Evolutionary conservation across 2,113 vertebrate species (phyloP).

Genomic region (Datnioides undecimradiatus): DNA sequence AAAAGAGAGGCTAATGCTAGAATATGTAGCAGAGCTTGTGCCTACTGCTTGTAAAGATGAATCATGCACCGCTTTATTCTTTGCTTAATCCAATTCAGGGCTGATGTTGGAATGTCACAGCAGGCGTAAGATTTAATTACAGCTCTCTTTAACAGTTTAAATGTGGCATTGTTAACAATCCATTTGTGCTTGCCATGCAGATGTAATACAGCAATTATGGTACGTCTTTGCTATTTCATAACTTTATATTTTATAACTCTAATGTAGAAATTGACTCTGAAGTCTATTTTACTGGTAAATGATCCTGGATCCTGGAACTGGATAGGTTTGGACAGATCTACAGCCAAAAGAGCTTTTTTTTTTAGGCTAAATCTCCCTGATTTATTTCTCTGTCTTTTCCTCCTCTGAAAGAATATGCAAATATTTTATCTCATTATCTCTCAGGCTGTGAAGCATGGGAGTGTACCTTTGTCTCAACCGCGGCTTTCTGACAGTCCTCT

Average conservation of each 20-base stretch:
- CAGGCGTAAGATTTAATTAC: slow-evolving; percentile 51
- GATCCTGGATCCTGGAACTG: no score
- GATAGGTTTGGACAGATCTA: background rate
- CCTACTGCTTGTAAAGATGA: slow-evolving; percentile 11
- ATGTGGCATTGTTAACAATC: slow-evolving; percentile 33
- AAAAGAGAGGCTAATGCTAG: background rate
- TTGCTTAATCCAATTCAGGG: slow-evolving; percentile 43
- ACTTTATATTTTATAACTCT: background rate
- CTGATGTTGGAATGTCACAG: slow-evolving; percentile 43
- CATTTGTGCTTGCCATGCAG: slow-evolving; percentile 27
- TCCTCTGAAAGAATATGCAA: background rate
- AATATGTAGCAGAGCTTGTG: background rate
- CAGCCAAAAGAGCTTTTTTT: background rate
- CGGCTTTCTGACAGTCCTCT: background rate
- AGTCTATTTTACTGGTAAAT: no score
- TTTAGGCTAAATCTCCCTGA: background rate
- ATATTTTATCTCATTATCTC: slow-evolving; percentile 3
- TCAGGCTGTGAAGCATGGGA: background rate
- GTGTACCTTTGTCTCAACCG: background rate
- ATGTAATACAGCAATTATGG: slow-evolving; percentile 27
- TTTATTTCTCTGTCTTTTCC: background rate
- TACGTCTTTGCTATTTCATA: slow-evolving; percentile 1
- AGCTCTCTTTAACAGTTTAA: slow-evolving; percentile 38
- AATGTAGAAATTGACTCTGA: slow-evolving; percentile 8
- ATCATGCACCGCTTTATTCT: slow-evolving; percentile 35